These are phyloP conservation scores for Sylvia borin DNA, from an alignment of 2,797 vertebrate genomes.

Conservation along the genomic window DNA sequence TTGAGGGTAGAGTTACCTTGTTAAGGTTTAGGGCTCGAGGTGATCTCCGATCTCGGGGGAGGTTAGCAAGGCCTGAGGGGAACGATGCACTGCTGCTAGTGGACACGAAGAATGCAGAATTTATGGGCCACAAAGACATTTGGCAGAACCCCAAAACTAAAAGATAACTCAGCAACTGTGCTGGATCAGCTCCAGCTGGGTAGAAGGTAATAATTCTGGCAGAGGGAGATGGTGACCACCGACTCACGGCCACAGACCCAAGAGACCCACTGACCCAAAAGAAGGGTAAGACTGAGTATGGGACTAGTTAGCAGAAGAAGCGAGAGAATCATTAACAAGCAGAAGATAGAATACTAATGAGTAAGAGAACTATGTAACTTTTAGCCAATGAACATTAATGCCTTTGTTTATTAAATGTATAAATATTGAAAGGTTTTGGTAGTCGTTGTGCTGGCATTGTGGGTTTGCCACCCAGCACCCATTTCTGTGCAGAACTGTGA, in stretches of 20 bases:
- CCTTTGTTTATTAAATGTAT: background rate
- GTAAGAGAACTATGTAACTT: background rate
- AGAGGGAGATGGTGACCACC: too few species aligned
- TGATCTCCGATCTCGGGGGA: background rate
- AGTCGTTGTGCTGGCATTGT: rapidly evolving
- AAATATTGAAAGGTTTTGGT: background rate
- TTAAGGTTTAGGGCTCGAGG: background rate
- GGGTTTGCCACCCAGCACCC: background rate
- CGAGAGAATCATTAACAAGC: background rate
- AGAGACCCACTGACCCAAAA: background rate
- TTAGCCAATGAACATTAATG: background rate
- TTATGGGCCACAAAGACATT: background rate
- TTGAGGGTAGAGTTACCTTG: background rate
- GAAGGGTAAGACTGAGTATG: background rate
- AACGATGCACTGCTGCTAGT: background rate
- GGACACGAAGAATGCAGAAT: background rate
- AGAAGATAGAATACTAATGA: background rate
- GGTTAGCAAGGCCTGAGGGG: background rate
- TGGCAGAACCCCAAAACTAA: background rate
- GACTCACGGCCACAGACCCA: rapidly evolving
- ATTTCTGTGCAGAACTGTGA: background rate
- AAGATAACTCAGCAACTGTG: background rate
- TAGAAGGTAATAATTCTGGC: background rate
- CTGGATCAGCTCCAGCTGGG: rapidly evolving
- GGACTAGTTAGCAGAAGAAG: background rate